Evolutionary conservation across 2,888 invertebrate species (phyloP).

Genomic region (Celastrina argiolus): DNA sequence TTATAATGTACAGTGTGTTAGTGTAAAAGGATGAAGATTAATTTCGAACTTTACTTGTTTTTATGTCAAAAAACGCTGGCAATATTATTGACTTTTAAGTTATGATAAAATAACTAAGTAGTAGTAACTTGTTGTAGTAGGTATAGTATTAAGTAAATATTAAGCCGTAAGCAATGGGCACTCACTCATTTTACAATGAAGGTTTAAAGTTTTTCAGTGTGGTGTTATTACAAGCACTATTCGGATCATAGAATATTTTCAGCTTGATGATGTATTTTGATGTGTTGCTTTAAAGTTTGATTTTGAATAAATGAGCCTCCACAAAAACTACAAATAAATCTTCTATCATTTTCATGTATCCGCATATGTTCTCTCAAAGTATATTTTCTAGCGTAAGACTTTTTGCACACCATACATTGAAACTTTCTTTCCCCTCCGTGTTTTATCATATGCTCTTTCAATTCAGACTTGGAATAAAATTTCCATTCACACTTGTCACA

Average conservation of each 20-base stretch:
- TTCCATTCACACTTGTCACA: constrained; percentile 74
- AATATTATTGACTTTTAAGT: no score
- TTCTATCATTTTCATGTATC: constrained; percentile 62
- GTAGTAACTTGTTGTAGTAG: no score
- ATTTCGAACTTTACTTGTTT: no score
- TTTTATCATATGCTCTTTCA: constrained; percentile 74
- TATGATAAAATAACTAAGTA: no score
- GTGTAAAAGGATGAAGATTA: no score
- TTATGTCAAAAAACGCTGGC: no score
- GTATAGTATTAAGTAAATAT: no score
- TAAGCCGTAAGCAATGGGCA: no score
- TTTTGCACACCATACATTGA: constrained; percentile 69
- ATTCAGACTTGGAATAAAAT: constrained; percentile 72
- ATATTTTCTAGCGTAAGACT: constrained; percentile 67
- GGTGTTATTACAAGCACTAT: background rate
- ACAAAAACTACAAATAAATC: constrained; percentile 58
- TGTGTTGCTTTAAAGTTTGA: constrained; percentile 62
- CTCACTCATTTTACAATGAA: no score
- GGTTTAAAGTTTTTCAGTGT: no score
- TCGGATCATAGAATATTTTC: background rate
- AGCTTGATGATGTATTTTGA: constrained; percentile 57
- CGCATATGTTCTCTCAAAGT: constrained; percentile 65
- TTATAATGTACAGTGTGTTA: no score
- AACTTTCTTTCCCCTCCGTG: constrained; percentile 73
- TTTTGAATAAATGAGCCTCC: constrained; percentile 63